Evolutionary conservation across 1,140 invertebrate species (phyloP), one percentile per base, ranked within the genome.

Genomic region (Trichonephila inaurata): DNA sequence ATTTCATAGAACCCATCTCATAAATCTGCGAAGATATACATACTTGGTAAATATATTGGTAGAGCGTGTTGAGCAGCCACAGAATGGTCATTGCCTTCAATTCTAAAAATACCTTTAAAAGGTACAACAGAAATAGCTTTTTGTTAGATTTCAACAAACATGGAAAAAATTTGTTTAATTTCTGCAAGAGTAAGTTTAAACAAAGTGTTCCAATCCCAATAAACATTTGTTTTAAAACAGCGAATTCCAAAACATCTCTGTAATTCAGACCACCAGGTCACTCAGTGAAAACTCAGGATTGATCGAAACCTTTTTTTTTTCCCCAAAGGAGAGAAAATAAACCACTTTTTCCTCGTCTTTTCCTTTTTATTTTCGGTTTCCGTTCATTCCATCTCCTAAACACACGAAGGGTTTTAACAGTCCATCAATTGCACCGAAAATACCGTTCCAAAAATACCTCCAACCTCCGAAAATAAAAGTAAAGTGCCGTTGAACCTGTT

Each of bases 401-500:
- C 62, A 21, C 62, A 33, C 69, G 69, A 72, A 16, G n/a, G 2
- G 64, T 66, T 66, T 66, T 51, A 51, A 72, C 69, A 24, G 69
- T 28, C 28, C 69, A 24, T 33, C 69, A 24, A 44, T 51, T 28
- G 16, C 18, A 51, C 81, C 81, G 8, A 51, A 64, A 89, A 89
- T 33, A 19, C 33, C 62, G 51, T 81, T 51, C 69, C 72, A 72
- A 24, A 3, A 33, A 90, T 81, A 72, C 28, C n/a, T 61, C 66
- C 44, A 66, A n/a, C 58, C 28, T 24, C 81, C 62, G 77, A 91
- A 91, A 91, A 91, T 91, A 91, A 91, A 85, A 91, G 90, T 91
- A n/a, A 18, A 28, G 72, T 91, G 90, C 90, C 90, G 90, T 82
- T 91, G 81, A 91, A 91, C 90, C 90, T 81, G 89, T 90, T 87